Percentiles rank a stretch among this genome's conserved stretches.
These are phyloP conservation scores for Folsomia manolachei DNA, from an alignment of 2,888 invertebrate genomes.

Conservation along the genomic window DNA sequence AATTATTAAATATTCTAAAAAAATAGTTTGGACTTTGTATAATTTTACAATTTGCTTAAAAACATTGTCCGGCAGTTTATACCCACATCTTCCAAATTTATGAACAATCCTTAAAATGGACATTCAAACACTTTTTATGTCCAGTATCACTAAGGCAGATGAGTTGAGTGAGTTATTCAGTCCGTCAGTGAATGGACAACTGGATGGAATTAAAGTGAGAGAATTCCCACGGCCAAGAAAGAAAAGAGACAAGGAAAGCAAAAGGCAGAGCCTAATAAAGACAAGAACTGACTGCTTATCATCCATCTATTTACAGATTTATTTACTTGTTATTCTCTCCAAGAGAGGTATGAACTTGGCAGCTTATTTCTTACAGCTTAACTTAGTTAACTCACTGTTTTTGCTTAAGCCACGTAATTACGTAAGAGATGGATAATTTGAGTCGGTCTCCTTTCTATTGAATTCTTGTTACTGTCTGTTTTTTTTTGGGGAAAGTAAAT, in stretches of 20 bases:
- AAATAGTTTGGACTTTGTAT: no score
- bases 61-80: no score
- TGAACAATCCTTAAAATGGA: not conserved
- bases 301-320: not conserved
- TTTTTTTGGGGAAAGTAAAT: not conserved
- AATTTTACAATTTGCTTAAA: no score
- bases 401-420: conserved; percentile 46
- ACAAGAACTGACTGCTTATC: no score
- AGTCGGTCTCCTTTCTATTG: not conserved
- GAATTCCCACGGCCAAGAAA: conserved; percentile 35
- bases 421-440: conserved; percentile 36
- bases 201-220: not conserved
- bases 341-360: no score
- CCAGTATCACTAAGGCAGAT: not conserved
- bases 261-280: conserved; percentile 27
- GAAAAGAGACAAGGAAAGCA: not conserved
- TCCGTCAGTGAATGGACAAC: no score
- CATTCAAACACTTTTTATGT: not conserved
- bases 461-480: not conserved
- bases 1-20: no score
- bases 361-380: no score
- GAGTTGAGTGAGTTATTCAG: no score
- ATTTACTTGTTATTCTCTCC: not conserved
- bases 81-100: no score
- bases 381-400: conserved; percentile 28